Evolutionary conservation across 2,888 invertebrate genomes (phyloP), one percentile per base, ranked within the genome.

Genomic region (Ectemnius cavifrons): DNA sequence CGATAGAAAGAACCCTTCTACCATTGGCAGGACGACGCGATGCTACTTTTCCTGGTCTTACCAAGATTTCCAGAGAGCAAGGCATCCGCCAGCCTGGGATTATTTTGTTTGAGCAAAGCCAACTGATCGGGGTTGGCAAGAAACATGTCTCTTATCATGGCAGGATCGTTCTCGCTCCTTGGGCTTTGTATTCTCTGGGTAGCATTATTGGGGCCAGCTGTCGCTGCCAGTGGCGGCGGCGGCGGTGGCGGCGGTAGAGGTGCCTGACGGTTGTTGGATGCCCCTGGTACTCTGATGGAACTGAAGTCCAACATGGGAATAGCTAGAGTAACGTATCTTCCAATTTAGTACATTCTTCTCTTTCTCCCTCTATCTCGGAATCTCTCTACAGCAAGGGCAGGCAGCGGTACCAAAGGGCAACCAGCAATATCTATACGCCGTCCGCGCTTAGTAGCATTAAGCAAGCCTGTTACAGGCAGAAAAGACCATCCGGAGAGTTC

Each of bases 51-150:
- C 4, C 4, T 16, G 52, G 1, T 45, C 91, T 88, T 91, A 95
- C 95, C 96, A 81, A 96, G 92, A 90, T 95, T 95, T 28, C 97
- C 97, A 84, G 95, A 96, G 0, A 96, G 92, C 28, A 98, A 91
- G 18, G 99, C 98, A 90, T 98, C 98, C 11, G 98, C 98, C 72
- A 99, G 92, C 80, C 95, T 93, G 5, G 98, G 97, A 92, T 99
- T 99, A 87, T 98, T 97, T 90, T 98, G 98, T 89, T 97, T 97
- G 6, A 99, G 92, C 72, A 98, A 90, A 0, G 98, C 96, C 70
- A 98, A 91, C 89, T 98, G 97, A 88, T 97, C 97, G 0, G 98
- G 98, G 91, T 97, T 97, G 37, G 95, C 95, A 58, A 97, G 91
- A 85, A 98, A 95, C 95, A 97, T 96, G 86, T 97, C 96, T 79